Conservation (phyloP, 2,797 vertebrate genomes). For the Dendrocincla fuliginosa region DNA sequence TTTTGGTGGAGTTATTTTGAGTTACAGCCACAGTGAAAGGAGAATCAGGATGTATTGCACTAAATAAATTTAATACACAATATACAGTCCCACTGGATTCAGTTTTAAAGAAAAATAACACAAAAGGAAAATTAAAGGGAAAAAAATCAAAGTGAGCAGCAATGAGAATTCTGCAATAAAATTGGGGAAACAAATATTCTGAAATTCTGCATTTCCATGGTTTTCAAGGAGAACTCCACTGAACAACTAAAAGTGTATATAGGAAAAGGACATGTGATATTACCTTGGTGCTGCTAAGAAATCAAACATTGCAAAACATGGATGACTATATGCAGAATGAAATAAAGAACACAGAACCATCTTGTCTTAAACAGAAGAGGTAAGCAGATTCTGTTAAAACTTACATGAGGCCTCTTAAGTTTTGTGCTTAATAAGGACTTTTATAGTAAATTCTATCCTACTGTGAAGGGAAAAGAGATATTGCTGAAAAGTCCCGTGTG, state of each 20-base stretch:
- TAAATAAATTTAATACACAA: background rate
- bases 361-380: background rate
- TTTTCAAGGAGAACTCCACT: background rate
- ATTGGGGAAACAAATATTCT: background rate
- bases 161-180: background rate
- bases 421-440: background rate
- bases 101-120: background rate
- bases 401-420: background rate
- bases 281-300: background rate
- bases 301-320: background rate
- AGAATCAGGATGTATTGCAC: background rate
- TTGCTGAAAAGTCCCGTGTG: background rate
- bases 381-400: background rate
- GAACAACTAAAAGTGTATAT: background rate
- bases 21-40: background rate
- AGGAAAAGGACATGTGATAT: background rate
- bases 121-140: accelerated
- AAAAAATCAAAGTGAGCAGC: background rate
- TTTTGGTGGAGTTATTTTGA: conserved; percentile 4
- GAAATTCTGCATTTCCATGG: background rate
- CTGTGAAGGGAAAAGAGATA: background rate
- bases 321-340: background rate
- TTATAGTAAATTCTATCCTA: background rate
- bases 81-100: background rate
- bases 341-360: background rate